A percentile compares a stretch with the other conserved stretches of the same genome.
Conservation (phyloP, 2,888 invertebrate species). For the Lasioglossum lativentre region DNA sequence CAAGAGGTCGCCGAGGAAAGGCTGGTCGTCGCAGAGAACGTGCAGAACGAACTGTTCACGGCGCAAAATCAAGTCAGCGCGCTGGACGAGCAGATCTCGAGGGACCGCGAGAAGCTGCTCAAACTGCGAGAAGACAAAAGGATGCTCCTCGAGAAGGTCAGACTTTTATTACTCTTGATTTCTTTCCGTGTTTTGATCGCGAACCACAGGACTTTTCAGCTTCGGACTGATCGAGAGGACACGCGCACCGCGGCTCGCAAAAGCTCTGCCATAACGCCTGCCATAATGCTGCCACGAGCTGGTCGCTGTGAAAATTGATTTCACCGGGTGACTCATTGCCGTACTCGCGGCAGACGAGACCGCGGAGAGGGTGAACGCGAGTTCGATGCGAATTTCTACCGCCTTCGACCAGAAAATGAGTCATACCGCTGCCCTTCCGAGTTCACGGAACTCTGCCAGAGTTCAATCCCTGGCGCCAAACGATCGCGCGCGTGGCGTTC, state of each 20-base stretch:
- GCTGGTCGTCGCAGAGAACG: slow-evolving; percentile 76
- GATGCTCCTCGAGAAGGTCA: slow-evolving; percentile 80
- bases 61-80: slow-evolving; percentile 74
- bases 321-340: slow-evolving; percentile 62
- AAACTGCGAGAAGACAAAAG: slow-evolving; percentile 82
- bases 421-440: slow-evolving; percentile 64
- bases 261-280: background rate
- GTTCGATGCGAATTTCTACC: slow-evolving; percentile 56
- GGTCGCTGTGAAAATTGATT: slow-evolving; percentile 56
- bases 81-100: slow-evolving; percentile 79
- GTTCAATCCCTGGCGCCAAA: background rate
- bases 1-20: slow-evolving; percentile 74
- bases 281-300: background rate
- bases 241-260: background rate
- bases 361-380: slow-evolving; percentile 56
- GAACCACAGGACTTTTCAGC: background rate
- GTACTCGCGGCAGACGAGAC: slow-evolving; percentile 56
- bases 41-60: slow-evolving; percentile 79
- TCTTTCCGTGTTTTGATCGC: background rate
- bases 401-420: slow-evolving; percentile 66
- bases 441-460: slow-evolving; percentile 20
- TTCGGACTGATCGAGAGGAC: background rate
- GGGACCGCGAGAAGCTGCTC: slow-evolving; percentile 81
- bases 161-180: background rate
- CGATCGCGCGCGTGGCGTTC: background rate